phyloP scores from a whole-genome alignment of 2,888 invertebrate genomes.

The Leptopilina syphax region DNA sequence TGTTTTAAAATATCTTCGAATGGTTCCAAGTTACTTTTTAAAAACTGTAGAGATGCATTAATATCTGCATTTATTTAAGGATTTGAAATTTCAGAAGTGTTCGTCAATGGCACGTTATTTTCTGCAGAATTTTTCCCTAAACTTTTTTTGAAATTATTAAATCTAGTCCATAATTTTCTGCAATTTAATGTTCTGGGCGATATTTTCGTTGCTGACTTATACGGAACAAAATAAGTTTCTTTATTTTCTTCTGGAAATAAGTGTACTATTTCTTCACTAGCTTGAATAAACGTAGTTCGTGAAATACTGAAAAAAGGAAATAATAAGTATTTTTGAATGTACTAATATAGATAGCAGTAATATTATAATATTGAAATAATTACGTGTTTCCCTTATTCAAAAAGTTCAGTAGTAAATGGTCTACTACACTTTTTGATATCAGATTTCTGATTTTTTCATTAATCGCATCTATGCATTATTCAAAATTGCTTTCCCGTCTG shows the following conservation, averaged over 20 bases:
- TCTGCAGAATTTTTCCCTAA: background rate
- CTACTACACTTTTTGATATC: conserved; percentile 9
- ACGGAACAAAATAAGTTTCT: conserved; percentile 48
- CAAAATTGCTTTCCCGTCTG: background rate
- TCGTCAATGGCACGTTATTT: background rate
- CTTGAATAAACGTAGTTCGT: conserved; percentile 4
- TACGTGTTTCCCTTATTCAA: conserved; percentile 6
- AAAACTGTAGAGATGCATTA: conserved; percentile 6
- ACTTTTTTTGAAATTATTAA: conserved; percentile 46
- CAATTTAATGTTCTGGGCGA: conserved; percentile 48
- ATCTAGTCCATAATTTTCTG: conserved; percentile 51
- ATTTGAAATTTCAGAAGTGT: conserved; percentile 4
- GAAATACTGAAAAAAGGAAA: conserved; percentile 6
- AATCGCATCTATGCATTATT: background rate
- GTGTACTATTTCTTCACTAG: conserved; percentile 51
- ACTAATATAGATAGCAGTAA: background rate
- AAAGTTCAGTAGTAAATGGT: conserved; percentile 1
- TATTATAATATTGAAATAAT: conserved; percentile 4
- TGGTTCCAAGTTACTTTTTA: conserved; percentile 24
- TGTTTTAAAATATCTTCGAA: conserved; percentile 3
- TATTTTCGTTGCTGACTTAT: conserved; percentile 48
- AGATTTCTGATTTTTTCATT: conserved; percentile 9
- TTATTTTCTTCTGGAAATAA: conserved; percentile 48
- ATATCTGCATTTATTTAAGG: background rate
- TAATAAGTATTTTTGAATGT: conserved; percentile 2